Conservation (phyloP, 2,888 invertebrate species). For the Crematogaster levior region DNA sequence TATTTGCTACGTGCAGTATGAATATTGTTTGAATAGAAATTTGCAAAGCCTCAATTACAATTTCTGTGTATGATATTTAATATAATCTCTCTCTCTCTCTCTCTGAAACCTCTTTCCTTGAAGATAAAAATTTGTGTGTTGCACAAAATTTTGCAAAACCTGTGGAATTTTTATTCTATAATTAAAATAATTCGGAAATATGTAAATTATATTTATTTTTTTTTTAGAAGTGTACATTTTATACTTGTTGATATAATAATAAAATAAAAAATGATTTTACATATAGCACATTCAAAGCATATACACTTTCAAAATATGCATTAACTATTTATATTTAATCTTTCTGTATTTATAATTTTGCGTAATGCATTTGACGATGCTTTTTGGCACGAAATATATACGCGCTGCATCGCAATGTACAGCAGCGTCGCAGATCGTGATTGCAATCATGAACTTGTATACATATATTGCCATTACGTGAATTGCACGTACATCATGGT, state of each 20-base stretch:
- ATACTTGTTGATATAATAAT: background rate
- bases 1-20: background rate
- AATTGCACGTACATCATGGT: slow-evolving; percentile 40
- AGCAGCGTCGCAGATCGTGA: slow-evolving; percentile 26
- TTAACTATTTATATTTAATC: background rate
- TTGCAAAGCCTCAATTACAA: background rate
- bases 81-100: too few species aligned
- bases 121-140: background rate
- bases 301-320: background rate
- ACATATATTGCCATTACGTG: slow-evolving; percentile 49
- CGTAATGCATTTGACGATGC: background rate
- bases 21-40: background rate
- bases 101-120: background rate
- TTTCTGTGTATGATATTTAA: background rate
- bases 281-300: too few species aligned
- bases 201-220: too few species aligned
- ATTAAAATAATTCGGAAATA: background rate
- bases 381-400: slow-evolving; percentile 8
- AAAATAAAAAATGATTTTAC: background rate
- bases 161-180: background rate
- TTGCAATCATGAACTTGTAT: slow-evolving; percentile 49
- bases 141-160: background rate
- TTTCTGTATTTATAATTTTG: slow-evolving; percentile 4
- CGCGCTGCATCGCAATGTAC: background rate
- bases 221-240: background rate